phyloP scores from a whole-genome alignment of 2,888 invertebrate genomes.

The Scaptodrosophila latifasciaeformis region DNA sequence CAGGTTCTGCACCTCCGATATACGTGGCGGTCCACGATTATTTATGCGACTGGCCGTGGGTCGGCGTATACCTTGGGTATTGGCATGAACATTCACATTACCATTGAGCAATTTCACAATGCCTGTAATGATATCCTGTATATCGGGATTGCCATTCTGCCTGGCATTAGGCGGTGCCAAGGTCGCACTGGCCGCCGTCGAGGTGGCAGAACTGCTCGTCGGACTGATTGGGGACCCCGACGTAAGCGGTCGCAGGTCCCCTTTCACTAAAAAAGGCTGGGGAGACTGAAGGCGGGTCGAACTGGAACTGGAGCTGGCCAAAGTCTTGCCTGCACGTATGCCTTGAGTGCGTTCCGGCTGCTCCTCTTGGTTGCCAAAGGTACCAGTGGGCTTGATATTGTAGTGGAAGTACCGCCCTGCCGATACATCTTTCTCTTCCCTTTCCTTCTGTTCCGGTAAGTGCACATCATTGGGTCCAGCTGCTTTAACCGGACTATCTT shows the following conservation, averaged over 20 bases:
- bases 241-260: slow-evolving; percentile 74
- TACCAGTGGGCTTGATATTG: slow-evolving; percentile 73
- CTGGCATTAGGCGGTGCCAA: slow-evolving; percentile 68
- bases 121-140: slow-evolving; percentile 92
- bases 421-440: slow-evolving; percentile 55
- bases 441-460: slow-evolving; percentile 49
- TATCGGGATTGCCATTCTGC: slow-evolving; percentile 83
- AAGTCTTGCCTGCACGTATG: slow-evolving; percentile 66
- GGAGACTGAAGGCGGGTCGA: slow-evolving; percentile 25
- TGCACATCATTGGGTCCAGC: slow-evolving; percentile 67
- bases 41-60: slow-evolving; percentile 88
- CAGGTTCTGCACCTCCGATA: slow-evolving; percentile 84
- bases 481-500: slow-evolving; percentile 76
- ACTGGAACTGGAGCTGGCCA: slow-evolving; percentile 25
- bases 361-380: slow-evolving; percentile 43
- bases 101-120: slow-evolving; percentile 91
- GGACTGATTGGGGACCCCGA: slow-evolving; percentile 75
- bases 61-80: slow-evolving; percentile 81
- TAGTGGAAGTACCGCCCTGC: slow-evolving; percentile 73
- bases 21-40: slow-evolving; percentile 91
- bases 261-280: slow-evolving; percentile 75
- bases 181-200: slow-evolving; percentile 69
- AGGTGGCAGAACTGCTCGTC: slow-evolving; percentile 70
- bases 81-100: slow-evolving; percentile 89
- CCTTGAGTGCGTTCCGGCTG: slow-evolving; percentile 66